Conservation (phyloP, 2,797 vertebrate species). For the Bovichtus variegatus region DNA sequence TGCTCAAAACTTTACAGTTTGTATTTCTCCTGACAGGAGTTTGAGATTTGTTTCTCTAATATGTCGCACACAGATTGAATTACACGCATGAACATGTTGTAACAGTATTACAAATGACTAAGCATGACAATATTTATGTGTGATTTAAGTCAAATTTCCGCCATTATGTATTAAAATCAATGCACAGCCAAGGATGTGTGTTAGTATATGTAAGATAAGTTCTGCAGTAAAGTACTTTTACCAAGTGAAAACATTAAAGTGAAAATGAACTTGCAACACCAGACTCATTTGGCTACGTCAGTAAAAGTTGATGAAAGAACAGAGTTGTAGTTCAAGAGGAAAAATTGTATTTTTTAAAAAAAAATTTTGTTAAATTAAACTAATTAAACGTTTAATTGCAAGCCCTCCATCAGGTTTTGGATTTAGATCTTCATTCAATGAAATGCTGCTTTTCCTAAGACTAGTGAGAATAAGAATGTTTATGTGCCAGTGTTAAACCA, state of each 20-base stretch:
- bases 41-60: neutral
- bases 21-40: neutral
- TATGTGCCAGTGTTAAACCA: neutral
- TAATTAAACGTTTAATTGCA: constrained; percentile 47
- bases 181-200: neutral
- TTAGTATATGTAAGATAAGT: neutral
- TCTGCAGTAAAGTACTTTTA: constrained; percentile 8
- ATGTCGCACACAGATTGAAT: neutral
- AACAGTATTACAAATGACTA: neutral
- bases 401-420: constrained; percentile 15
- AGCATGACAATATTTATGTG: neutral
- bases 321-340: constrained; percentile 23
- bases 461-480: neutral
- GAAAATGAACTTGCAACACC: constrained; percentile 6
- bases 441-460: neutral
- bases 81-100: neutral
- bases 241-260: neutral
- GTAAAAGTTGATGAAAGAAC: constrained; percentile 42
- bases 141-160: neutral
- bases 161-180: neutral
- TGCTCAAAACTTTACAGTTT: neutral
- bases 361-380: too few species aligned
- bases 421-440: constrained; percentile 5
- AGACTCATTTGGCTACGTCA: constrained; percentile 27
- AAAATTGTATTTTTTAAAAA: constrained; percentile 30